phyloP scores from a whole-genome alignment of 2,113 vertebrate species.

The Pachyramphus minor region DNA sequence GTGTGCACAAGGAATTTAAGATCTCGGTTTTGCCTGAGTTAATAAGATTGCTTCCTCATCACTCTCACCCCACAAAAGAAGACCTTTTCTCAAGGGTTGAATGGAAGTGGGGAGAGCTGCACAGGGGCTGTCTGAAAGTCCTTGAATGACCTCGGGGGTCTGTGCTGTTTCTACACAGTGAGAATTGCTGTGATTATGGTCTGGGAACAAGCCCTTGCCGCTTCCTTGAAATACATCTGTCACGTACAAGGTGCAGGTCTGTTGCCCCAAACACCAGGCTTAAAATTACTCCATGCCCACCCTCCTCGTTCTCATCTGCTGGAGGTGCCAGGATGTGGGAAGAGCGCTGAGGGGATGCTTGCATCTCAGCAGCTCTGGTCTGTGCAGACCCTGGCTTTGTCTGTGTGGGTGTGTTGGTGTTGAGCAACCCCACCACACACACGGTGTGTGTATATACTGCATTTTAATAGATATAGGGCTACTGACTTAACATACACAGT shows the following conservation, averaged over 20 bases:
- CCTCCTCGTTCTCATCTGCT: background rate
- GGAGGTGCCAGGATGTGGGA: background rate
- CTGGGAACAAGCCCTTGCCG: background rate
- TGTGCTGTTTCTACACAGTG: background rate
- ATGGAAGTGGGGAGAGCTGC: background rate
- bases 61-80: background rate
- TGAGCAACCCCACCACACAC: background rate
- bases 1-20: background rate
- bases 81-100: background rate
- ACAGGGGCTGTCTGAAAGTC: background rate
- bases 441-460: conserved; percentile 29
- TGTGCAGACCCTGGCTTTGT: background rate
- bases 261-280: background rate
- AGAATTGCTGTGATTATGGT: background rate
- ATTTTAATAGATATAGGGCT: conserved; percentile 66
- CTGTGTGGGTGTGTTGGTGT: background rate
- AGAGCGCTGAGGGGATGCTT: background rate
- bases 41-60: background rate
- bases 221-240: background rate
- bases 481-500: conserved; percentile 65
- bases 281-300: background rate
- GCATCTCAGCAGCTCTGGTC: background rate
- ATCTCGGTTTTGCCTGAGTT: background rate
- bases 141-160: background rate
- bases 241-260: background rate